Evolutionary conservation across 2,113 vertebrate species (phyloP).

Genomic region (Mustelus asterias): DNA sequence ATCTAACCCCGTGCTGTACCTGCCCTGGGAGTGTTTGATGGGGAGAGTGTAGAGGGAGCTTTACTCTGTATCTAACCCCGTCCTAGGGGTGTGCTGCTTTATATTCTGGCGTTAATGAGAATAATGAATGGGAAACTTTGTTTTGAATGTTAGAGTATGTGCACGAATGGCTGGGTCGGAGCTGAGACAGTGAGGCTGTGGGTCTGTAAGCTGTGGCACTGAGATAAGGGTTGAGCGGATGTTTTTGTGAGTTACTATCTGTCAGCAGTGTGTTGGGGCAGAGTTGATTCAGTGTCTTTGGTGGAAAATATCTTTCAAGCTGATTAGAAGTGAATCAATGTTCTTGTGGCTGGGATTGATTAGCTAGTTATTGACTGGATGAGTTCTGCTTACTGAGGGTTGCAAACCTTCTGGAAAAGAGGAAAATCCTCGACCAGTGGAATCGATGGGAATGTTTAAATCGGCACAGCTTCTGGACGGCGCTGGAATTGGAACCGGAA

Average conservation of each 20-base stretch:
- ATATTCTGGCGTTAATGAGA: too few species aligned
- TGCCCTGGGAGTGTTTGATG: too few species aligned
- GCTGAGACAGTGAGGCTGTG: too few species aligned
- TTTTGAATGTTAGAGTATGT: too few species aligned
- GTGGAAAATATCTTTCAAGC: neutral
- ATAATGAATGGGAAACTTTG: too few species aligned
- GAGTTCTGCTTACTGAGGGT: neutral
- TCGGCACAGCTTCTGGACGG: neutral
- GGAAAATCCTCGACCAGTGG: neutral
- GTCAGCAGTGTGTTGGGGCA: neutral
- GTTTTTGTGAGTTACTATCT: neutral
- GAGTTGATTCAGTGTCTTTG: neutral
- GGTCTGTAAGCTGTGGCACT: too few species aligned
- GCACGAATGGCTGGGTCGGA: too few species aligned
- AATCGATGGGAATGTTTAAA: neutral
- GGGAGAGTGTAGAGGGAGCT: too few species aligned
- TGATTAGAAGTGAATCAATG: neutral
- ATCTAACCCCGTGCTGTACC: neutral
- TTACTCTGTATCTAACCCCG: too few species aligned
- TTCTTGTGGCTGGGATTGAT: neutral
- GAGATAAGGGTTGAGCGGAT: too few species aligned
- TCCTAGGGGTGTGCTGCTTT: too few species aligned
- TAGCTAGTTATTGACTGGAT: neutral
- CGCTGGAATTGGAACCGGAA: neutral
- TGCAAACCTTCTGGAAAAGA: neutral